Evolutionary conservation across 2,113 vertebrate genomes (phyloP), one percentile per base, ranked within the genome.

Genomic region (Sinocyclocheilus anshuiensis): DNA sequence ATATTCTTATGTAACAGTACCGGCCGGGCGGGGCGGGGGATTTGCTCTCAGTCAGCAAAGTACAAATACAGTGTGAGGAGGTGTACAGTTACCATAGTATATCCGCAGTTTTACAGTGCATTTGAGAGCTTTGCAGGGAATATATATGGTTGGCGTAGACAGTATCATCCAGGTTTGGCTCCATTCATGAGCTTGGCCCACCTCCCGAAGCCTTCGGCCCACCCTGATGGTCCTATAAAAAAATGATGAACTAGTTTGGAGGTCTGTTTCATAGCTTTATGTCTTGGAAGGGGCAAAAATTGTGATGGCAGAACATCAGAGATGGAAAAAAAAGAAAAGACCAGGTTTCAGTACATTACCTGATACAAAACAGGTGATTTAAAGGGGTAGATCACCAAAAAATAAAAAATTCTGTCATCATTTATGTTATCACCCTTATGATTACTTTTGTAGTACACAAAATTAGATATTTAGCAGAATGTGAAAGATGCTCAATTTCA

Each of bases 1-100:
- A 82, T 50, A 77, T 77, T 85, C 16, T 72, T 33, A 69, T 82
- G 61, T 69, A 69, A 81, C 24, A n/a, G 29, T 12, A 79, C 0
- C 26, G 12, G 53, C 42, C 42, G 10, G 42, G 42, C 1, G 10
- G 42, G 9, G 77, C 4, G 5, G 18, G 18, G 4, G 79, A 48
- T 6, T 2, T 81, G 39, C 1, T 42, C 59, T 77, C 6, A 77
- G 45, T 76, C 42, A 48, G 72, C 42, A 42, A 76, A 76, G 42
- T 48, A 20, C 18, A 53, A 53, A 77, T 1, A 29, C 45, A 77
- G 20, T 45, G 36, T n/a, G 71, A 39, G 10, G 33, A 74, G 71
- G 71, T 74, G 39, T 42, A 74, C 5, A 1, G 8, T 74, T 45
- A 71, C 67, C 3, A 6, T 7, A 74, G 36, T 74, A 45, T 74